These are phyloP conservation scores for Eupeodes latifasciatus DNA, from an alignment of 2,888 invertebrate genomes.

Conservation along the genomic window DNA sequence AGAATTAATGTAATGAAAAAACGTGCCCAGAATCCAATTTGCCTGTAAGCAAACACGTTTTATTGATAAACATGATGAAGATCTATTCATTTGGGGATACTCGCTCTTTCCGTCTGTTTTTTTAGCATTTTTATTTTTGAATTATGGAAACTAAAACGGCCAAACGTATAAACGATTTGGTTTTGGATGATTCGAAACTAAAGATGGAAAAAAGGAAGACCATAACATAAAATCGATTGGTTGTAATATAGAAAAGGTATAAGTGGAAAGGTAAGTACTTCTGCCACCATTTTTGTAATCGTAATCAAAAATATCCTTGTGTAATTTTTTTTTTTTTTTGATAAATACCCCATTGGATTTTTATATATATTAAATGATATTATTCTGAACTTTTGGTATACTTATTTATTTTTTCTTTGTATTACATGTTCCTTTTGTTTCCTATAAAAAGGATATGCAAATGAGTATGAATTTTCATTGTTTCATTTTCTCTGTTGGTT, in stretches of 20 bases:
- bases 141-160: slow-evolving; percentile 30
- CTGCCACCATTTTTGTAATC: slow-evolving; percentile 21
- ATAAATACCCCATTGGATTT: slow-evolving; percentile 60
- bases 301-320: slow-evolving; percentile 25
- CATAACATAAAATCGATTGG: neutral
- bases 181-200: neutral
- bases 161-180: neutral
- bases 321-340: neutral
- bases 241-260: neutral
- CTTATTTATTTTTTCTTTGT: neutral
- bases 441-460: slow-evolving; percentile 57
- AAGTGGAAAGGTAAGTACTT: neutral
- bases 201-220: neutral
- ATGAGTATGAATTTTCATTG: slow-evolving; percentile 64
- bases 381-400: slow-evolving; percentile 45
- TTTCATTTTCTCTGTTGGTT: slow-evolving; percentile 48
- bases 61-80: slow-evolving; percentile 73
- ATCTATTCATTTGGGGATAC: slow-evolving; percentile 72
- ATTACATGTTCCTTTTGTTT: slow-evolving; percentile 18
- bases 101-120: slow-evolving; percentile 43
- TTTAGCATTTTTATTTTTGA: slow-evolving; percentile 22
- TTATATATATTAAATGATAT: slow-evolving; percentile 58
- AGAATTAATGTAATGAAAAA: slow-evolving; percentile 69
- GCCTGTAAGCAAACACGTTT: slow-evolving; percentile 67
- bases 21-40: slow-evolving; percentile 67